A percentile compares a stretch with the other conserved stretches of the same genome.
Evolutionary conservation across 2,888 invertebrate species (phyloP).

Genomic region (Argynnis bischoffii): DNA sequence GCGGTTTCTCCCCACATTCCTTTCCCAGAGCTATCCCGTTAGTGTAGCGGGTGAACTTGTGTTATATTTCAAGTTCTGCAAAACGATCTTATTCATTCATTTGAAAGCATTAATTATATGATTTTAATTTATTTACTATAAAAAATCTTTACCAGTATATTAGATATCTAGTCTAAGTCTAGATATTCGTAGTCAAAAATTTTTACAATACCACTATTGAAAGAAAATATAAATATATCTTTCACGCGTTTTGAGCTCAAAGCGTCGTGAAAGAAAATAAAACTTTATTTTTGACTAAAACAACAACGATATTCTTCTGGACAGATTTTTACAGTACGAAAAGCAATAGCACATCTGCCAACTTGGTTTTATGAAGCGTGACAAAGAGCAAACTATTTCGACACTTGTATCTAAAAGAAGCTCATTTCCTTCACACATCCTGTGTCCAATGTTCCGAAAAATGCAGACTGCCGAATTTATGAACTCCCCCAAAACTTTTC

Average conservation of each 20-base stretch:
- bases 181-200: not conserved
- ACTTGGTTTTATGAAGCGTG: constrained; percentile 31
- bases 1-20: constrained; percentile 23
- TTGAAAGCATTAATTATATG: not conserved
- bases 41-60: constrained; percentile 26
- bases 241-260: not conserved
- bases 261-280: constrained; percentile 8
- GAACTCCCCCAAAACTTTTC: constrained; percentile 35
- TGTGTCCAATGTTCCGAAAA: constrained; percentile 45
- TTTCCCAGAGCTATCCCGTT: constrained; percentile 31
- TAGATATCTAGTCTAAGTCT: too few species aligned
- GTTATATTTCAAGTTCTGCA: constrained; percentile 22
- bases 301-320: not conserved
- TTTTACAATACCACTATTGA: not conserved
- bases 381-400: constrained; percentile 30
- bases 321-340: constrained; percentile 17
- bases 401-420: constrained; percentile 28
- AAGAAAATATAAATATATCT: not conserved
- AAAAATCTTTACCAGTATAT: too few species aligned
- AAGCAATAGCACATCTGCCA: constrained; percentile 28
- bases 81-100: constrained; percentile 15
- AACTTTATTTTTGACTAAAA: constrained; percentile 7
- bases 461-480: constrained; percentile 42
- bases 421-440: constrained; percentile 37
- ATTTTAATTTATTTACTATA: not conserved